phyloP scores from a whole-genome alignment of 1,140 invertebrate genomes.

The Ooceraea biroi region DNA sequence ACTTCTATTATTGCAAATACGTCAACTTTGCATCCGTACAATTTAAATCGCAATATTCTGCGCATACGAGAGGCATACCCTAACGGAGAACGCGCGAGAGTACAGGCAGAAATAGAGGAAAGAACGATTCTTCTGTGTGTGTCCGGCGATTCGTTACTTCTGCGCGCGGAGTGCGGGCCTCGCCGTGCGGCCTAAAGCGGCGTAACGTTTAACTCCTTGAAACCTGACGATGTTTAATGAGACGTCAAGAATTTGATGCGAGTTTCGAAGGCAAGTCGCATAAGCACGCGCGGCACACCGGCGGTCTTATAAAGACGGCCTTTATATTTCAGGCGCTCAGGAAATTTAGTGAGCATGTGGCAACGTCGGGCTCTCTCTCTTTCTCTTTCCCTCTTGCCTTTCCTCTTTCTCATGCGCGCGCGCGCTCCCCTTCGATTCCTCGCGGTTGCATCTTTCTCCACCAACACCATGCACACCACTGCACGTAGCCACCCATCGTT shows the following conservation, averaged over 20 bases:
- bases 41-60: constrained; percentile 21
- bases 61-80: too few species aligned
- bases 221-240: constrained; percentile 75
- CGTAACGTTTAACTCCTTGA: constrained; percentile 68
- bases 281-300: constrained; percentile 21
- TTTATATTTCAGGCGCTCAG: constrained; percentile 77
- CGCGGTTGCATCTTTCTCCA: constrained; percentile 40
- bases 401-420: constrained; percentile 8
- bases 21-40: constrained; percentile 25
- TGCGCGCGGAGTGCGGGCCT: constrained; percentile 17
- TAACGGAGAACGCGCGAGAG: not conserved
- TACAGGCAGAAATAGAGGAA: constrained; percentile 1
- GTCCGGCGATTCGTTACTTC: constrained; percentile 55
- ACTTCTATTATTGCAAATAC: constrained; percentile 45
- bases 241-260: constrained; percentile 77
- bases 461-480: constrained; percentile 28
- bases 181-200: constrained; percentile 36
- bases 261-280: constrained; percentile 68
- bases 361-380: constrained; percentile 75
- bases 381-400: constrained; percentile 60
- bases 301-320: constrained; percentile 75
- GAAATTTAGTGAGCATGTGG: constrained; percentile 81
- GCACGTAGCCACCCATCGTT: constrained; percentile 60
- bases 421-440: constrained; percentile 39
- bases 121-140: constrained; percentile 38